Conservation (phyloP, 1,140 invertebrate species). For the Drosophila eugracilis region DNA sequence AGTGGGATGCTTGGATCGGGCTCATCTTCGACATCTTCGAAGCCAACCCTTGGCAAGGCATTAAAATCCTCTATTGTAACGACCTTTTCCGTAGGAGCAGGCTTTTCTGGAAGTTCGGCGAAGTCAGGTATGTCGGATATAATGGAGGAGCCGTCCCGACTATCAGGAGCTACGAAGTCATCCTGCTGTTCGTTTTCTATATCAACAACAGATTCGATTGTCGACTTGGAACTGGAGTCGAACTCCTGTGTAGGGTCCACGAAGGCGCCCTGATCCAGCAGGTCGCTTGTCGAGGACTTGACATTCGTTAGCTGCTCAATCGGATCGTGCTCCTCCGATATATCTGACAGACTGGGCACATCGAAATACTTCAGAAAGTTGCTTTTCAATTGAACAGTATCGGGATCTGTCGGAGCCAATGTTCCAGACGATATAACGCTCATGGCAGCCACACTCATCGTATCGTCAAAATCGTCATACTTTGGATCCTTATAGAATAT, state of each 20-base stretch:
- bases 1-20: not conserved
- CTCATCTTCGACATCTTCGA: not conserved
- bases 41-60: not conserved
- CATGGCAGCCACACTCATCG: not conserved
- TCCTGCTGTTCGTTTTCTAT: not conserved
- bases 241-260: not conserved
- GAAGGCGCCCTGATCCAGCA: not conserved
- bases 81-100: too few species aligned
- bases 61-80: not conserved
- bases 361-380: conserved; percentile 39
- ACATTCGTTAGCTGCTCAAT: too few species aligned
- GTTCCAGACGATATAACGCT: not conserved
- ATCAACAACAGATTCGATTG: too few species aligned
- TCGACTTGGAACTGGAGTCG: not conserved
- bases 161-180: not conserved
- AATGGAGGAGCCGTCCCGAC: not conserved
- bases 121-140: conserved; percentile 9
- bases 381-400: conserved; percentile 29
- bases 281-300: not conserved
- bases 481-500: conserved; percentile 7
- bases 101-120: not conserved
- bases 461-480: not conserved
- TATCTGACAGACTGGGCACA: conserved; percentile 47
- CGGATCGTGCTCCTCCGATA: conserved; percentile 44
- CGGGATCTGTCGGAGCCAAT: not conserved